Base-by-base conservation (phyloP, 2,888 invertebrate genomes). In the Athrips mouffetella region DNA sequence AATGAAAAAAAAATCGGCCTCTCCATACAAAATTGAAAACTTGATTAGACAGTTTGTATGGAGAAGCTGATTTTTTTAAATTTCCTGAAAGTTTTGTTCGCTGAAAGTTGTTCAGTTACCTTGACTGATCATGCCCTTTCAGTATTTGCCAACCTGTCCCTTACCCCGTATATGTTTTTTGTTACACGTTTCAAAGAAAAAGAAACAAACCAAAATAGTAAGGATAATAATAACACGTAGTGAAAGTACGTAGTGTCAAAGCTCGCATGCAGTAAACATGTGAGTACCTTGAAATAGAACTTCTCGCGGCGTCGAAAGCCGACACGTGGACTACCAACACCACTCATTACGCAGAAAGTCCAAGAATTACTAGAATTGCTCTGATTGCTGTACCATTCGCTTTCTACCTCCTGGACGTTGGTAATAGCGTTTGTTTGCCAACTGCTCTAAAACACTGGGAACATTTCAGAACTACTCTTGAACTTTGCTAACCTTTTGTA, bases 281-380 rank as follows among this genome's bases (percentile, higher is more conserved):
- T 55, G 59, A 50, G 52, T 52, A 57, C 39, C 52, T 53, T 57
- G 57, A 70, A 70, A 70, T 70, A 70, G 69, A 69, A 58, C 61
- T 53, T 55, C 56, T 56, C 40, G 52, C 52, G 51, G 56, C 57
- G 60, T 55, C 59, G 62, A 68, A 64, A 68, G 67, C 60, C 53
- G 48, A 57, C 67, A 69, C 69, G 67, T 66, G 68, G 11, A 7
- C n/a, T n/a, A n/a, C 33, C 31, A n/a, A 25, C 25, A 27, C 41
- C 48, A 40, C 47, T 50, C 47, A 55, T 52, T 53, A 55, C 47
- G 45, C 52, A 52, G 55, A 53, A 50, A 45, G 29, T 37, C 55
- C 53, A n/a, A 50, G 53, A 52, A 59, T 55, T 49, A 55, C 58
- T 55, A 58, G 58, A 57, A 59, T 60, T 59, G 57, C 54, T 52